These are phyloP conservation scores for Acanthochromis polyacanthus DNA, from an alignment of 2,113 vertebrate genomes.

Conservation along the genomic window DNA sequence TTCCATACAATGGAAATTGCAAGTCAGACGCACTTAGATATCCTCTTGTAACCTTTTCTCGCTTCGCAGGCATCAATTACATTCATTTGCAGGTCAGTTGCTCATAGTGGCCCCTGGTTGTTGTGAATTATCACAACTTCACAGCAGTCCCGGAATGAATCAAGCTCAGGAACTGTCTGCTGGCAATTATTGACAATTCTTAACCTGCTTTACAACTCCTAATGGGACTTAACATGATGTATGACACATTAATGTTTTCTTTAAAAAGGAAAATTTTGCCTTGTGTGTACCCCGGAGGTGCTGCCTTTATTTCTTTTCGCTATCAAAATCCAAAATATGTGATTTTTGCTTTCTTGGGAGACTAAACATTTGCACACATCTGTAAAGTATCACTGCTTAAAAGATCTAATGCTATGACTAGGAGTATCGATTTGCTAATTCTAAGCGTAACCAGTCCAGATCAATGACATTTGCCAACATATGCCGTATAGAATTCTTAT, in stretches of 20 bases:
- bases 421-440: no score
- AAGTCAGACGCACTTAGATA: not conserved
- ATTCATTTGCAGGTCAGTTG: not conserved
- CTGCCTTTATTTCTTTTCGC: no score
- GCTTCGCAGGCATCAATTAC: not conserved
- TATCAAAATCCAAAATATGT: no score
- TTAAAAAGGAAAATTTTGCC: not conserved
- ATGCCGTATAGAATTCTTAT: not conserved
- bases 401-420: no score
- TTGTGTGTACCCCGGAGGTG: no score
- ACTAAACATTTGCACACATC: not conserved
- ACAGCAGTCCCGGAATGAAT: not conserved
- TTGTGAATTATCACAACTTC: not conserved
- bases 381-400: not conserved
- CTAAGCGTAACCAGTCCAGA: not conserved
- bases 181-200: not conserved
- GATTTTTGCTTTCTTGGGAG: not conserved
- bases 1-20: not conserved
- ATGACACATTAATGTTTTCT: not conserved
- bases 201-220: not conserved
- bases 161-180: not conserved
- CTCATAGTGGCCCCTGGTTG: not conserved
- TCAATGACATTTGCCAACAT: constrained; percentile 40
- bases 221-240: not conserved
- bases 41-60: not conserved